Base-by-base conservation (phyloP, 2,797 vertebrate genomes). In the Leuciscus waleckii region DNA sequence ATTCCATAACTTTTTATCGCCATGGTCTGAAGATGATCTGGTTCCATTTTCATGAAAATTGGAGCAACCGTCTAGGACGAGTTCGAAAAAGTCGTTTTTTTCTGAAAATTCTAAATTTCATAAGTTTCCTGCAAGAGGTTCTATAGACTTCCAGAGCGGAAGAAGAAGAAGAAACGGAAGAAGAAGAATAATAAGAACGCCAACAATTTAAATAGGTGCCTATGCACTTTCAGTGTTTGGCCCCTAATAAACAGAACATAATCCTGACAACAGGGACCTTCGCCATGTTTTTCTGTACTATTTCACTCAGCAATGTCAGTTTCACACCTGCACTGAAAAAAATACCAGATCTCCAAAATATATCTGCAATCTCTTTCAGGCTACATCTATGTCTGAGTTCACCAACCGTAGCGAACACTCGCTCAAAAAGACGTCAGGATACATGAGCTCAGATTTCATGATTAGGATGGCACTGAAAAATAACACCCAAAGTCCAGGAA, bases 391-490 rank as follows among this genome's bases (percentile, higher is more conserved):
- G 74, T 83, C 76, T 82, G 76, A 35, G 46, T 82, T 87, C 85
- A 85, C 56, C 32, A 83, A 78, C 84, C 85, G 23, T 65, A 82
- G 75, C 58, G 19, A 83, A 85, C 32, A 86, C 41, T 73, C 78
- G 56, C 41, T 82, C 54, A 79, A 43, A 43, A 61, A 79, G 79
- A 88, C 70, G 73, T 87, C 86, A 86, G 71, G 83, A 86, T 79
- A 82, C 74, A 81, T 32, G 65, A 80, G 63, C 77, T 92, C 86
- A 89, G 89, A 90, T 90, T 90, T 85, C 86, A 83, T 29, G 89
- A 90, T 88, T 87, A 90, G 63, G 46, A 85, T 61, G 67, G 37
- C 29, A 69, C 54, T 81, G 80, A 63, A 74, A 89, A 80, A 82
- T 4, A 71, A 84, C 49, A 58, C 56, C 61, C 46, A 79, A 87